phyloP scores from a whole-genome alignment of 2,113 vertebrate genomes.

The Colius striatus region DNA sequence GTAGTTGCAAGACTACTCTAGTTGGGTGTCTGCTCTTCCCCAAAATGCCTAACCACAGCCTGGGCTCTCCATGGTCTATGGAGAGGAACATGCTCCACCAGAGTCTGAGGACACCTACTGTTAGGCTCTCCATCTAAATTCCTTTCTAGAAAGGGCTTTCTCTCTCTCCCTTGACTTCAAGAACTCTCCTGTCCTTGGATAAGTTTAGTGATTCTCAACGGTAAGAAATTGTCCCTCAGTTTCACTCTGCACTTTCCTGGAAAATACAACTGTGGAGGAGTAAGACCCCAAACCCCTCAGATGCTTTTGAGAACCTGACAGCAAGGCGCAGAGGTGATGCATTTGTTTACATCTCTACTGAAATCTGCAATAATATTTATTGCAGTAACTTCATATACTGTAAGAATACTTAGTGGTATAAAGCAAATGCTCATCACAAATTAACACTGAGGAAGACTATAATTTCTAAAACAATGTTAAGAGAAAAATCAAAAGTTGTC shows the following conservation, averaged over 20 bases:
- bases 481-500: neutral
- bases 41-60: neutral
- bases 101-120: neutral
- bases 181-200: neutral
- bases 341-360: neutral
- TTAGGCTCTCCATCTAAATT: neutral
- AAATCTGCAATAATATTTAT: constrained; percentile 10
- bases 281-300: neutral
- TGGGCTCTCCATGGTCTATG: neutral
- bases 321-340: neutral
- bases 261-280: neutral
- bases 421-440: constrained; percentile 35
- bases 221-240: neutral
- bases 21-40: neutral
- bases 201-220: neutral
- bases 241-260: neutral
- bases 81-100: neutral
- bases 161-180: neutral
- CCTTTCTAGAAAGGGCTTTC: neutral
- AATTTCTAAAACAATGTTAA: neutral
- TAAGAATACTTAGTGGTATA: constrained; percentile 3
- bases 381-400: neutral
- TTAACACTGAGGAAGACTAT: neutral
- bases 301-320: neutral
- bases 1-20: neutral